Evolutionary conservation across 2,797 vertebrate genomes (phyloP), one percentile per base, ranked within the genome.

Genomic region (Brachyrhaphis roseni): DNA sequence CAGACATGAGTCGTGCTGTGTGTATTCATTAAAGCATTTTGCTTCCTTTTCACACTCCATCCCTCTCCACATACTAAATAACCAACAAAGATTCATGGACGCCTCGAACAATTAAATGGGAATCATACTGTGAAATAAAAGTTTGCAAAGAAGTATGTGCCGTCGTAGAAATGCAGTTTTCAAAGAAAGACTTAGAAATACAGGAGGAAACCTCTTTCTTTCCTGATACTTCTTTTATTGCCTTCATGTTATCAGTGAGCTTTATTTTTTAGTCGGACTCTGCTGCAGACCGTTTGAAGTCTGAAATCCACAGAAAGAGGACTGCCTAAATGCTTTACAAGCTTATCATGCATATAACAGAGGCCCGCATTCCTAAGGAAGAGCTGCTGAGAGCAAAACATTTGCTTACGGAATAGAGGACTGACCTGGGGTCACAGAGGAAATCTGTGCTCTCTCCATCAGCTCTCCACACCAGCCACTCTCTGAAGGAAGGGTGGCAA

Each of bases 401-500:
- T 78, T 75, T 84, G 62, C 57, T 85, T 47, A 18, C 23, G 79
- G 75, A 81, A 36, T 34, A 75, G 18, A 66, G 49, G 8, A 73
- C 91, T 90, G 94, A 99, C 98, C 98, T 98, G 90, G 98, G 97
- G 86, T 99, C 98, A 84, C 98, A 99, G 8, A 99, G 94, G 95
- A 99, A 99, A 94, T 99, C 97, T 0, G 97, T 95, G 77, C 96
- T 99, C 86, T 99, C 98, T 15, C 98, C 97, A 0, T 99, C 98
- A 0, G 97, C 96, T 92, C 98, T 95, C 98, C 98, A 99, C 59
- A 99, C 95, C 28, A 99, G 96, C 98, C 98, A 99, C 82, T 99
- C 98, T 86, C 98, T 95, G 94, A 99, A 99, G 83, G 98, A 99
- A 0, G 98, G 98, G 79, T 99, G 98, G 93, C 98, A 99, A 91